These are phyloP conservation scores for Eptesicus fuscus DNA, from an alignment of 2,113 vertebrate species.

Conservation along the genomic window DNA sequence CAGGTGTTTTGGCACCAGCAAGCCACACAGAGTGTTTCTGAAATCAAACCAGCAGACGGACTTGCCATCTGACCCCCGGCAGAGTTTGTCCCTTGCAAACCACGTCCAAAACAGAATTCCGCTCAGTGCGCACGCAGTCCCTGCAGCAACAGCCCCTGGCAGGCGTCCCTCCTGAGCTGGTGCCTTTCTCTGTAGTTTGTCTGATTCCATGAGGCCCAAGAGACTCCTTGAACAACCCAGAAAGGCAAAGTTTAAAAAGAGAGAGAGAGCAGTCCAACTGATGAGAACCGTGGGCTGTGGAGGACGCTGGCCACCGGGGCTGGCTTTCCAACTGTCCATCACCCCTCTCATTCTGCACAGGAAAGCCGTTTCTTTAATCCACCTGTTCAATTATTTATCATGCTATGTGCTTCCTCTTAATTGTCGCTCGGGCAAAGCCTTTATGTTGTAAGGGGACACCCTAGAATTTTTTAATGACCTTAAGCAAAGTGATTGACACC, in stretches of 20 bases:
- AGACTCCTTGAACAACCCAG: background rate
- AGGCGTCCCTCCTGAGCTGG: background rate
- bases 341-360: slow-evolving; percentile 70
- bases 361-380: slow-evolving; percentile 81
- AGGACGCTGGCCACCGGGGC: background rate
- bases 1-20: background rate
- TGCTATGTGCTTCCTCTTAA: slow-evolving; percentile 81
- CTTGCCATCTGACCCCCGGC: background rate
- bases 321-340: background rate
- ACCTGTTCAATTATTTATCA: slow-evolving; percentile 90
- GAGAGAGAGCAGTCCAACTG: background rate
- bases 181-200: slow-evolving; percentile 11
- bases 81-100: background rate
- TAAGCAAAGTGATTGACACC: slow-evolving; percentile 88
- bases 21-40: background rate
- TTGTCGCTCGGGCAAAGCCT: slow-evolving; percentile 81
- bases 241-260: background rate
- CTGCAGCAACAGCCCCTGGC: background rate
- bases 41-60: background rate
- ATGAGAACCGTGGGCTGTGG: background rate
- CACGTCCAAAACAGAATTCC: background rate
- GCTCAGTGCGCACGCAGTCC: fast-evolving
- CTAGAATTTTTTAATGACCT: slow-evolving; percentile 87
- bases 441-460: slow-evolving; percentile 86
- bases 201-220: background rate